Percentiles rank a stretch among this genome's conserved stretches.
These are phyloP conservation scores for Clistopyga incitator DNA, from an alignment of 2,888 invertebrate genomes.

Conservation along the genomic window DNA sequence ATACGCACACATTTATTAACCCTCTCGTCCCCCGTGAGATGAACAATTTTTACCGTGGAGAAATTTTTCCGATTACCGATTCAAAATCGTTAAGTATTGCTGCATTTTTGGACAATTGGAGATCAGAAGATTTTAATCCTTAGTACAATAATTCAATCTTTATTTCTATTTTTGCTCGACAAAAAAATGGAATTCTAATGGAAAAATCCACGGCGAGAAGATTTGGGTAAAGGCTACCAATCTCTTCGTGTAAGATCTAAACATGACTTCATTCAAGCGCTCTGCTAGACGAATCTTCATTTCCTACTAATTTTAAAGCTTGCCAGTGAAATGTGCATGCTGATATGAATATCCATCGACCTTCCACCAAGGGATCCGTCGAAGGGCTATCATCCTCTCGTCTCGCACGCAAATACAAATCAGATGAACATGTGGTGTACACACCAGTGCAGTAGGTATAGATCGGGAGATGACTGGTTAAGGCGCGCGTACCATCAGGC, in stretches of 20 bases:
- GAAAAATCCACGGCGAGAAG: too few relatives aligned
- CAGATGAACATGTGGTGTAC: conserved; percentile 32
- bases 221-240: too few relatives aligned
- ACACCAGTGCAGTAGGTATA: conserved; percentile 36
- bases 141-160: too few relatives aligned
- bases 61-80: background rate
- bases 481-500: conserved; percentile 73
- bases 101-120: too few relatives aligned
- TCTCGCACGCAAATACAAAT: conserved; percentile 18
- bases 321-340: background rate
- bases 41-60: too few relatives aligned
- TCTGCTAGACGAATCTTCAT: background rate
- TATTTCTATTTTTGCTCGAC: too few relatives aligned
- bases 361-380: background rate
- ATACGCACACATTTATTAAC: too few relatives aligned
- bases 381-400: conserved; percentile 20
- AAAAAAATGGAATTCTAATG: too few relatives aligned
- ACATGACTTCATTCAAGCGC: background rate
- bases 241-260: too few relatives aligned
- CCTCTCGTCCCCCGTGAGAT: too few relatives aligned
- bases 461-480: conserved; percentile 64
- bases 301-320: background rate
- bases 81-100: too few relatives aligned
- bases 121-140: too few relatives aligned
- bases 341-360: background rate